Conservation (phyloP, 2,113 vertebrate species). For the Hippopotamus amphibius region DNA sequence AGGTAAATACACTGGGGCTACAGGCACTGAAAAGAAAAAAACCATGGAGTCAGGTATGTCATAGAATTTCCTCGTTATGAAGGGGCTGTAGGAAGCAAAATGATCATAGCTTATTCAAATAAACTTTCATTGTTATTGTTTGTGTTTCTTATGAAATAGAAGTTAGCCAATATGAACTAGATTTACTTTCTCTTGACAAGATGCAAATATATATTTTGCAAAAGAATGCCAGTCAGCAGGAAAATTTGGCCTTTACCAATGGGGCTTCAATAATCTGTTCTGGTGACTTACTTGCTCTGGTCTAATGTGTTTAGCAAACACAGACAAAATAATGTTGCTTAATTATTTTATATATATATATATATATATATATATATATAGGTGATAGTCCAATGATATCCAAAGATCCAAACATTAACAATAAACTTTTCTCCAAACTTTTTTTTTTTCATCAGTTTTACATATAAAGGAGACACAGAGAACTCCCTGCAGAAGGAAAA, state of each 20-base stretch:
- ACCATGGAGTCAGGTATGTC: neutral
- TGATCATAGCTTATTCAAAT: neutral
- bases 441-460: neutral
- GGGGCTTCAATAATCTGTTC: neutral
- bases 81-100: neutral
- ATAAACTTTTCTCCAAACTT: neutral
- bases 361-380: neutral
- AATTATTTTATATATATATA: neutral
- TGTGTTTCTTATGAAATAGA: neutral
- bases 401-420: conserved; percentile 12
- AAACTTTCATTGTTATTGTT: neutral
- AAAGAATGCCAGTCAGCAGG: conserved; percentile 2
- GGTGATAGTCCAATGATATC: neutral
- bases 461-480: neutral
- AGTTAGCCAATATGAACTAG: neutral
- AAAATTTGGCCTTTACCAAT: neutral
- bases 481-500: neutral
- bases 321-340: neutral
- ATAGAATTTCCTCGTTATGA: neutral
- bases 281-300: neutral
- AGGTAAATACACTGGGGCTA: neutral
- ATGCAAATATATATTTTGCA: conserved; percentile 20
- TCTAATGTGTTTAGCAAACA: neutral
- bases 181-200: conserved; percentile 46
- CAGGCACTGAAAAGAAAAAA: neutral